phyloP scores from a whole-genome alignment of 1,140 invertebrate species.

The Chlorops oryzae region DNA sequence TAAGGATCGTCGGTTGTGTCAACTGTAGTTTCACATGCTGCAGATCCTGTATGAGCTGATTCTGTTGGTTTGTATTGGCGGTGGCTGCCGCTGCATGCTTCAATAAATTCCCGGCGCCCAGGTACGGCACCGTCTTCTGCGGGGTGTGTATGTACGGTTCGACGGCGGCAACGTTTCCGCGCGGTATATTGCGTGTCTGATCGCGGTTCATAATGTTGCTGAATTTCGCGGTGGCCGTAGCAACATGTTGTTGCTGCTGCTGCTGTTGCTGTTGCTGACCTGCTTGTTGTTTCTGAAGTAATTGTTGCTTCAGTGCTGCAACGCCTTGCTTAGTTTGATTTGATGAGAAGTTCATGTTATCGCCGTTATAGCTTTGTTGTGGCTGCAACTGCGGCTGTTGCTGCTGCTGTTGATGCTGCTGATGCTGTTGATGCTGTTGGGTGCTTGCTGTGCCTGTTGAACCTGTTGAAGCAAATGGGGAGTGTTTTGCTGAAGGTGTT shows the following conservation, averaged over 20 bases:
- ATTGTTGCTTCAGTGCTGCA: slow-evolving; percentile 39
- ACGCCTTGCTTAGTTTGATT: slow-evolving; percentile 26
- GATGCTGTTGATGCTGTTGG: slow-evolving; percentile 11
- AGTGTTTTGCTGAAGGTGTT: slow-evolving; percentile 24
- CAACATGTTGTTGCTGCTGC: slow-evolving; percentile 11
- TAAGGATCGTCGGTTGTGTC: not conserved
- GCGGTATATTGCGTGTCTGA: slow-evolving; percentile 32
- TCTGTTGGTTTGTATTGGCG: slow-evolving; percentile 42
- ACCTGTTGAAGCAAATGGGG: slow-evolving; percentile 6
- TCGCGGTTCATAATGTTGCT: slow-evolving; percentile 20
- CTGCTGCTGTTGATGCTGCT: slow-evolving; percentile 12
- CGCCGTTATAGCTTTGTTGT: slow-evolving; percentile 15
- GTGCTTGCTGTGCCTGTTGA: slow-evolving; percentile 25
- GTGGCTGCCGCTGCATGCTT: slow-evolving; percentile 36
- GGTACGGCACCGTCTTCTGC: slow-evolving; percentile 44
- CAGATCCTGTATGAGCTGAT: slow-evolving; percentile 43
- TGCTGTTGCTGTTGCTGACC: slow-evolving; percentile 7
- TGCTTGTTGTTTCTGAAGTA: slow-evolving; percentile 35
- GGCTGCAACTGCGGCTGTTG: slow-evolving; percentile 20
- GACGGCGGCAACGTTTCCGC: slow-evolving; percentile 78
- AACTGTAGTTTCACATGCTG: slow-evolving; percentile 34
- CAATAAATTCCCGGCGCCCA: slow-evolving; percentile 30
- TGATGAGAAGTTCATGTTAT: slow-evolving; percentile 10
- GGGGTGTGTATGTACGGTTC: slow-evolving; percentile 85
- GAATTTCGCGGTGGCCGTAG: slow-evolving; percentile 17